Evolutionary conservation across 2,888 invertebrate species (phyloP), one percentile per base, ranked within the genome.

Genomic region (Heliconius erato): DNA sequence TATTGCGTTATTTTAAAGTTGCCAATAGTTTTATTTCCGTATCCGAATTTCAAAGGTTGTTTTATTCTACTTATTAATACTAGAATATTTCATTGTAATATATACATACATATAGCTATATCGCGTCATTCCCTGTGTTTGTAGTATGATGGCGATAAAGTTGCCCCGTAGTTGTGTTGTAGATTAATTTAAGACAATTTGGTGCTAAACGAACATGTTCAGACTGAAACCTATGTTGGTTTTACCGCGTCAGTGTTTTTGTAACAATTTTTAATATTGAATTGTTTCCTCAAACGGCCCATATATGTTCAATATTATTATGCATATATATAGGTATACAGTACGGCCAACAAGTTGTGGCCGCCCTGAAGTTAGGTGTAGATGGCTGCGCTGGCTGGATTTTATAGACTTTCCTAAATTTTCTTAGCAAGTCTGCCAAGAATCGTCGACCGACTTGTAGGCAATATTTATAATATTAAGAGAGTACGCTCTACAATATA

Each of bases 91-190:
- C 19, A 74, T 74, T 74, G 49, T 74, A 74, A 28, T 54, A 49
- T 32, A 69, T 40, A 69, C 32, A 40, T 63, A 65, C 59, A 82
- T 80, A 65, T 78, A 68, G 63, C 68, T 26, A 77, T 93, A 92
- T 95, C 93, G 94, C 94, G 91, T 94, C 95, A 95, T 95, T 95
- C 95, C 95, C 93, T 89, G 88, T 89, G 91, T 89, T 85, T 87
- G n/a, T 94, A 92, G 90, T 90, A 89, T 92, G 94, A 94, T 94
- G 94, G 94, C 94, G 85, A 85, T 83, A 79, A 79, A 77, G 79
- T 80, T 90, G 90, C 89, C 91, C 92, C 86, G 85, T 92, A 93
- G 91, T 85, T 91, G 79, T 87, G 86, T 84, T 88, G 79, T 87
- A 88, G 86, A 85, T 81, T 89, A 90, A 89, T 90, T 91, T 91